Base-by-base conservation (phyloP, 2,113 vertebrate genomes). In the Gopherus flavomarginatus region DNA sequence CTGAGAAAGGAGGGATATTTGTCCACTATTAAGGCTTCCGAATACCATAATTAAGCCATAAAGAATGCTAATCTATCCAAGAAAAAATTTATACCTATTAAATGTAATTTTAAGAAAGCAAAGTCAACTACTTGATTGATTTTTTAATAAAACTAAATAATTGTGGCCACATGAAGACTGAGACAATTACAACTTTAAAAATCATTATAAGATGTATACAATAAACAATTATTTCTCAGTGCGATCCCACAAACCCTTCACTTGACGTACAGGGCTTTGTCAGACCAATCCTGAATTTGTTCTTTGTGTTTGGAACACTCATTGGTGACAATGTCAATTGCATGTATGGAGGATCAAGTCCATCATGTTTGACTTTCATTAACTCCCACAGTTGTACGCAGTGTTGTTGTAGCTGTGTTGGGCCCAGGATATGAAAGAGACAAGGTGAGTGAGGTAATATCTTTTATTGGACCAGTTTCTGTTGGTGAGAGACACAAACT, bases 211-310 rank as follows among this genome's bases (percentile, higher is more conserved):
- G 88, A 95, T 97, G 93, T 96, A 87, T 82, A 87, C 89, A 88
- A 81, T 78, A 96, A 98, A 87, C 97, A 98, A 98, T 97, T 96
- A 97, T 97, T 97, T 98, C 93, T 96, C 89, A 97, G 92, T 86
- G 94, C 96, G 95, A 83, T 86, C 88, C 53, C 96, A 97, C 81
- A 96, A 93, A 94, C 87, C 50, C 57, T 84, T 96, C 90, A 52
- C 81, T 97, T 88, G 78, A 6, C 77, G 89, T 53, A 80, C 85
- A 75, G 19, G 72, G 83, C 92, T 94, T 85, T 92, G 42, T 77
- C 24, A 26, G 72, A 77, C 72, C 38, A 12, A 87, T 87, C 69
- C 24, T 29, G 81, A 96, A 94, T 93, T 83, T 0, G 80, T 95
- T 75, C 85, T 88, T 87, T 24, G 38, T 78, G 84, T n/a, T 91